These are phyloP conservation scores for Hypselothyrea guttata DNA, from an alignment of 2,888 invertebrate species.

Conservation along the genomic window DNA sequence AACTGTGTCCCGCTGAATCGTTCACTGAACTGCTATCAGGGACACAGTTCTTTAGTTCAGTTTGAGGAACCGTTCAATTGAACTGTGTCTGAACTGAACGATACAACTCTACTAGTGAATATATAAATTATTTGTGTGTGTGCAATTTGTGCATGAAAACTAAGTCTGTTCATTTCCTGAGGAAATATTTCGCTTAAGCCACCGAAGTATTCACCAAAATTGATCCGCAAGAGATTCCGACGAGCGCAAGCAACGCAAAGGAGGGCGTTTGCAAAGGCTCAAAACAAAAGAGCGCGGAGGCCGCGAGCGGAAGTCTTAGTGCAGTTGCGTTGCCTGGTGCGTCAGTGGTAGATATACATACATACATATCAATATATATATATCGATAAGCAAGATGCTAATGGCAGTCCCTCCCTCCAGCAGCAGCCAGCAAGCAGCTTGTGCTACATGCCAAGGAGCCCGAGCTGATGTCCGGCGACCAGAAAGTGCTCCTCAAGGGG, in stretches of 20 bases:
- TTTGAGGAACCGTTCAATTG: too few species aligned
- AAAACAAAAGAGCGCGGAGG: constrained; percentile 45
- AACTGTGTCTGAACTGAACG: too few species aligned
- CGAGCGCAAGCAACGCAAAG: constrained; percentile 72
- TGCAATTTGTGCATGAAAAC: neutral
- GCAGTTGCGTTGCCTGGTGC: constrained; percentile 6
- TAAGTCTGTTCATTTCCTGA: constrained; percentile 12
- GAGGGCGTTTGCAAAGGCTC: constrained; percentile 78
- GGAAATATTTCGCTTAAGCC: constrained; percentile 20
- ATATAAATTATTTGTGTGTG: too few species aligned
- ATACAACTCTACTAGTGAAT: too few species aligned
- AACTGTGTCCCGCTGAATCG: too few species aligned
- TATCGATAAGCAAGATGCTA: too few species aligned
- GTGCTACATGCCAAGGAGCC: constrained; percentile 66
- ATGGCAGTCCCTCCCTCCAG: too few species aligned
- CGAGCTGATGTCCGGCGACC: constrained; percentile 86
- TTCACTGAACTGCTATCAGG: too few species aligned
- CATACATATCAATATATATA: too few species aligned
- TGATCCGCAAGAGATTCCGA: constrained; percentile 61
- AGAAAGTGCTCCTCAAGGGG: constrained; percentile 90
- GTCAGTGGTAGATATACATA: too few species aligned
- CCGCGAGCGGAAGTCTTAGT: constrained; percentile 15
- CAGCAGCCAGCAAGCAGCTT: constrained; percentile 58
- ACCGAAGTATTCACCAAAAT: constrained; percentile 64
- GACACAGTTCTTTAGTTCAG: too few species aligned